Conservation (phyloP, 2,113 vertebrate species). For the Thunnus maccoyii region DNA sequence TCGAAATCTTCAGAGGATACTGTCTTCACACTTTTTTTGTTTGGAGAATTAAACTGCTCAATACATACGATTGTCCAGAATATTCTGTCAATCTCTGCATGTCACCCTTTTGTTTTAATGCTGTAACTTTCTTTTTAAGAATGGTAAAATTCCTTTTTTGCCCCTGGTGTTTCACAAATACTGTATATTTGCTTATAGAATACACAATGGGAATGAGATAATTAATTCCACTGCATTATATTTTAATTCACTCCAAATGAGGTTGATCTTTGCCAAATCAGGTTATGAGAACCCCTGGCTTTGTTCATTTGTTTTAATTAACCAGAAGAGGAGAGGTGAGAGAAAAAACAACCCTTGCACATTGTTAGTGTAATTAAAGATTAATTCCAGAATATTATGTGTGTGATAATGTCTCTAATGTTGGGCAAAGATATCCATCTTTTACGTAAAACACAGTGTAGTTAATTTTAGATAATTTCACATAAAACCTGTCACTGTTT, state of each 20-base stretch:
- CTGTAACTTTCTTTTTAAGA: constrained; percentile 21
- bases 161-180: constrained; percentile 12
- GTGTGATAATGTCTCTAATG: constrained; percentile 45
- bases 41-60: constrained; percentile 31
- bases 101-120: constrained; percentile 23
- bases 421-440: constrained; percentile 36
- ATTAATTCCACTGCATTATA: constrained; percentile 68
- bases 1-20: constrained; percentile 26
- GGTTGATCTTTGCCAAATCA: constrained; percentile 73
- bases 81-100: constrained; percentile 37
- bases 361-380: constrained; percentile 74
- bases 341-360: constrained; percentile 57
- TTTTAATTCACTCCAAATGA: constrained; percentile 75
- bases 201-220: constrained; percentile 56
- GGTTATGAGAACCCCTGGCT: constrained; percentile 75
- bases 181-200: constrained; percentile 39
- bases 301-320: constrained; percentile 82
- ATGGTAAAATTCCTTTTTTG: constrained; percentile 10
- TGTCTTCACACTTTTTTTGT: constrained; percentile 35
- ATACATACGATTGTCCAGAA: constrained; percentile 15
- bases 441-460: constrained; percentile 34
- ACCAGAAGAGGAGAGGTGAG: constrained; percentile 62
- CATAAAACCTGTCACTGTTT: constrained; percentile 25
- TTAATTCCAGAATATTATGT: constrained; percentile 56
- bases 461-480: constrained; percentile 48